Percentiles rank a stretch among this genome's conserved stretches.
Evolutionary conservation across 2,113 vertebrate genomes (phyloP).

Genomic region (Nerophis ophidion): DNA sequence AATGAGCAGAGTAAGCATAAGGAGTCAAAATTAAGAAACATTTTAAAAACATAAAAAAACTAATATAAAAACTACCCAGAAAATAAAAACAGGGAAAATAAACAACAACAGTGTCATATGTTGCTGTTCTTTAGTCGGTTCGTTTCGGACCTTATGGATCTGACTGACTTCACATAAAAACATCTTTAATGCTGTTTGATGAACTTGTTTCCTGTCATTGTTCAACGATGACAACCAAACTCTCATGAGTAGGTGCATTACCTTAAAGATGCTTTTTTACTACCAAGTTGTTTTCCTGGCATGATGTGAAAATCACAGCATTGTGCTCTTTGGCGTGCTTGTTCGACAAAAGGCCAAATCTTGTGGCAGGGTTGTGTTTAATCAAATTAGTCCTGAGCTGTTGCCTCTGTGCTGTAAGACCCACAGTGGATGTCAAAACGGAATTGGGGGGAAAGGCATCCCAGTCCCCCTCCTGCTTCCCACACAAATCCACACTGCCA

Average conservation of each 20-base stretch:
- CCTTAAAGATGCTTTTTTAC: background rate
- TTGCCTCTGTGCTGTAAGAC: conserved; percentile 18
- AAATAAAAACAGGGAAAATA: no score
- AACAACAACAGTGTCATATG: no score
- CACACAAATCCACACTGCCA: background rate
- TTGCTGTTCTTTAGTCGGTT: no score
- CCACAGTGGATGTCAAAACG: conserved; percentile 36
- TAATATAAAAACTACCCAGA: no score
- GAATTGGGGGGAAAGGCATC: conserved; percentile 14
- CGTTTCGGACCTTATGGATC: no score
- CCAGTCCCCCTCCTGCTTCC: conserved; percentile 1
- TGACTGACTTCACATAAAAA: no score
- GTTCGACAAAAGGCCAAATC: conserved; percentile 12
- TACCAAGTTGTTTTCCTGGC: background rate
- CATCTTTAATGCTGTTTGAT: background rate
- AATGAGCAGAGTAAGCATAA: no score
- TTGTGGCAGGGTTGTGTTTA: conserved; percentile 32
- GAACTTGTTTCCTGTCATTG: background rate
- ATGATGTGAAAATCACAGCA: background rate
- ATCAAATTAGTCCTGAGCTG: conserved; percentile 51
- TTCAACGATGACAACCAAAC: background rate
- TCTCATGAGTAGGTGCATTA: background rate
- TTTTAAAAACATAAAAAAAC: no score
- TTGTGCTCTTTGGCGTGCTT: background rate
- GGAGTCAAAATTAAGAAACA: no score